A percentile compares a stretch with the other conserved stretches of the same genome.
Evolutionary conservation across 2,113 vertebrate species (phyloP).

Genomic region (Cyprinodon brontotheroides): DNA sequence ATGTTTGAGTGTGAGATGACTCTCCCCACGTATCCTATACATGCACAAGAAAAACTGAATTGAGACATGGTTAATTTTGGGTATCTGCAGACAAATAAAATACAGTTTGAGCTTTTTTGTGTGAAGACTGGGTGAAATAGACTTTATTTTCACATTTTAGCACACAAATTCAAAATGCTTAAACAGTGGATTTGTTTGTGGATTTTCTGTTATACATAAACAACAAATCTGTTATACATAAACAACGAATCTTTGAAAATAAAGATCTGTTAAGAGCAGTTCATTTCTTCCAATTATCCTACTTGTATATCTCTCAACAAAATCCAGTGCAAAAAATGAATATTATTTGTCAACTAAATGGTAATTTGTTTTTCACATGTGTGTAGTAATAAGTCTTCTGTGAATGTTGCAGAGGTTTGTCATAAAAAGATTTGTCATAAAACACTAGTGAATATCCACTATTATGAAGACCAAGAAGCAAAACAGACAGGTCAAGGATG

Average conservation of each 20-base stretch:
- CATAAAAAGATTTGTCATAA: not conserved
- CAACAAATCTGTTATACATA: constrained; percentile 48
- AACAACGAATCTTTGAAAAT: constrained; percentile 53
- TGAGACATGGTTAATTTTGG: constrained; percentile 79
- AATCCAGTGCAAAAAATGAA: not conserved
- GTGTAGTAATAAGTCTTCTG: not conserved
- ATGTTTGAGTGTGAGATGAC: constrained; percentile 93
- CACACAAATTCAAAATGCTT: not conserved
- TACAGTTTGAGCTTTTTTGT: not conserved
- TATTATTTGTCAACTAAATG: not conserved
- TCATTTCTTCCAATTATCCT: not conserved
- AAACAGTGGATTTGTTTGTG: not conserved
- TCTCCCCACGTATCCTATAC: constrained; percentile 90
- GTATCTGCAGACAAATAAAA: constrained; percentile 75
- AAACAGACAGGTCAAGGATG: not conserved
- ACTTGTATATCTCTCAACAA: not conserved
- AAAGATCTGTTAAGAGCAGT: not conserved
- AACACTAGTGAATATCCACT: not conserved
- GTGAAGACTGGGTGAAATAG: not conserved
- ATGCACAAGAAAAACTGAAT: constrained; percentile 85
- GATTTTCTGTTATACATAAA: not conserved
- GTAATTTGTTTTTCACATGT: not conserved
- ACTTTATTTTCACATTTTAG: not conserved
- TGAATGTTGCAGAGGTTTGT: not conserved
- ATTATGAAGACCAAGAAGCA: not conserved